phyloP scores from a whole-genome alignment of 2,113 vertebrate genomes.

The Sinosuthora webbiana region DNA sequence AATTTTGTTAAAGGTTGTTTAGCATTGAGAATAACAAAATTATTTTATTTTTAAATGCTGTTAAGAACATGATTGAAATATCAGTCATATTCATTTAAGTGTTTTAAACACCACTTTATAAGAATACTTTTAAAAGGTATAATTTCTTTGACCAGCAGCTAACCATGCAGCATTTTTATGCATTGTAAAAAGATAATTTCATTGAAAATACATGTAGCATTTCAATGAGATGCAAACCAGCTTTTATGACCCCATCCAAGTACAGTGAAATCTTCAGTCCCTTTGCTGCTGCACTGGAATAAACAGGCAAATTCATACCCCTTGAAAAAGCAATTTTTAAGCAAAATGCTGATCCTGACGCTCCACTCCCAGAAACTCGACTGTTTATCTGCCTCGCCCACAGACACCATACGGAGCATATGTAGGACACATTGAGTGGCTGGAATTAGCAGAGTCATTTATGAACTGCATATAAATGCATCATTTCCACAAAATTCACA shows the following conservation, averaged over 20 bases:
- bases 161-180: neutral
- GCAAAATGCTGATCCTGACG: slow-evolving; percentile 26
- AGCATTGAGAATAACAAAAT: neutral
- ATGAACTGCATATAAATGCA: slow-evolving; percentile 24
- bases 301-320: neutral
- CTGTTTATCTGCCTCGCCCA: slow-evolving; percentile 39
- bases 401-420: slow-evolving; percentile 18
- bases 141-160: neutral
- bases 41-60: neutral
- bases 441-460: slow-evolving; percentile 46
- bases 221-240: neutral
- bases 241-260: neutral
- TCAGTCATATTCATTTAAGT: neutral
- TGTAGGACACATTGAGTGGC: slow-evolving; percentile 27
- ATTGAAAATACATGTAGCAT: neutral
- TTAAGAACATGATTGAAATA: neutral
- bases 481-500: slow-evolving; percentile 22
- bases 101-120: neutral
- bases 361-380: neutral
- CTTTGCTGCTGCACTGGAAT: neutral
- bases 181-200: neutral
- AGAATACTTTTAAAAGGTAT: neutral
- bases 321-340: slow-evolving; percentile 27
- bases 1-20: neutral
- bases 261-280: neutral